A percentile compares a stretch with the other conserved stretches of the same genome.
These are phyloP conservation scores for Beris morrisii DNA, from an alignment of 2,888 invertebrate genomes.

Conservation along the genomic window DNA sequence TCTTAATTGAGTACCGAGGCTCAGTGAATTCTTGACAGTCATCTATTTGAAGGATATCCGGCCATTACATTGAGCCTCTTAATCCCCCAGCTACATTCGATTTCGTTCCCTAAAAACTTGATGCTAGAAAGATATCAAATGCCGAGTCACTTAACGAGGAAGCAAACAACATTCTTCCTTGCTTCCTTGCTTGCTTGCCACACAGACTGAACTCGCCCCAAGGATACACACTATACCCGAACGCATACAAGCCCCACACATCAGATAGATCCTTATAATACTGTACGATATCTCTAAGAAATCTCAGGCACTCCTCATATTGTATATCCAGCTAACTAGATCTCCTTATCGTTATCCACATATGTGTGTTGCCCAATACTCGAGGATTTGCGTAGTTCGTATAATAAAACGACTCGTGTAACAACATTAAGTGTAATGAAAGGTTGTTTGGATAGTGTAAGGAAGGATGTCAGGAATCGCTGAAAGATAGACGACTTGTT, in stretches of 20 bases:
- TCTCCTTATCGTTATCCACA: background rate
- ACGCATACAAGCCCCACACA: no score
- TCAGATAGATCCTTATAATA: background rate
- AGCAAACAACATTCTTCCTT: background rate
- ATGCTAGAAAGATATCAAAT: conserved; percentile 4
- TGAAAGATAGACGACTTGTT: no score
- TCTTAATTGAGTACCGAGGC: conserved; percentile 15
- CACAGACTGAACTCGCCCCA: no score
- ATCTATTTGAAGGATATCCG: background rate
- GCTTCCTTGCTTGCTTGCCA: no score
- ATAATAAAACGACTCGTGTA: conserved; percentile 7
- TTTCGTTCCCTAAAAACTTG: conserved; percentile 4
- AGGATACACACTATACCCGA: no score
- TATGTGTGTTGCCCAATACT: no score
- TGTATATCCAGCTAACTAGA: background rate
- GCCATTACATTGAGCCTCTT: background rate
- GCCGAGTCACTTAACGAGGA: conserved; percentile 16
- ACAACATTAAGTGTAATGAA: conserved; percentile 1
- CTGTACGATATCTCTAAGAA: background rate
- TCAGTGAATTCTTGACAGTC: conserved; percentile 5
- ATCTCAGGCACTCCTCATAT: conserved; percentile 6
- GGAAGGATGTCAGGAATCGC: background rate
- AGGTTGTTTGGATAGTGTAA: background rate
- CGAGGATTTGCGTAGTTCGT: background rate
- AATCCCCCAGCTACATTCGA: background rate